phyloP scores from a whole-genome alignment of 2,797 vertebrate genomes.

The Otolemur crassicaudatus region DNA sequence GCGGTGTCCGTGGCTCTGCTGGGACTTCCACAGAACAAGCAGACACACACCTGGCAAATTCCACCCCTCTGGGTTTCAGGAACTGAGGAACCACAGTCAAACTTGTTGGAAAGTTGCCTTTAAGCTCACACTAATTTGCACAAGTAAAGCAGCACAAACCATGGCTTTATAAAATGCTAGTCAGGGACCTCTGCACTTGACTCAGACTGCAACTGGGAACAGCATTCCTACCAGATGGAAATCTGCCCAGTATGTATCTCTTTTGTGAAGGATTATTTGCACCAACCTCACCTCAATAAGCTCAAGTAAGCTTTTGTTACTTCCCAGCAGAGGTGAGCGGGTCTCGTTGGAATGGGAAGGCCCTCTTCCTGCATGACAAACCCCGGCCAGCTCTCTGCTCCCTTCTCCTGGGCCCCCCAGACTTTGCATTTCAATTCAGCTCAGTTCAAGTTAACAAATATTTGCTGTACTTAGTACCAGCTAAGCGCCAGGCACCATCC shows the following conservation, averaged over 20 bases:
- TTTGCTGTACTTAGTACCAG: not conserved
- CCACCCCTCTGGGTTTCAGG: not conserved
- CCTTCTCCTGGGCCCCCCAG: not conserved
- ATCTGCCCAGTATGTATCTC: not conserved
- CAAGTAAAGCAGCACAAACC: not conserved
- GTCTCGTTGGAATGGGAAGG: not conserved
- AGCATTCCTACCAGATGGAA: not conserved
- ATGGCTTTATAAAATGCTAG: not conserved
- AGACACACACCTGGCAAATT: not conserved
- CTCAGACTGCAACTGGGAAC: not conserved
- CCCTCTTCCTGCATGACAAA: conserved; percentile 3
- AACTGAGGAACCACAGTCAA: not conserved
- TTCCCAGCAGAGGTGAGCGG: not conserved
- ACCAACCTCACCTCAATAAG: not conserved
- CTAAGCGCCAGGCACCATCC: not conserved
- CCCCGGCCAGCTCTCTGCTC: not conserved
- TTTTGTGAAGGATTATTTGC: not conserved
- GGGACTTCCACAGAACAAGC: conserved; percentile 8
- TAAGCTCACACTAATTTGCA: not conserved
- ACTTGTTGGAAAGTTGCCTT: not conserved
- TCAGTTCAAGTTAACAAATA: conserved; percentile 9
- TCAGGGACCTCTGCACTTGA: not conserved
- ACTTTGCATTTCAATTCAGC: conserved; percentile 41
- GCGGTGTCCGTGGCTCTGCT: conserved; percentile 7
- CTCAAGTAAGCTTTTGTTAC: conserved; percentile 13